Evolutionary conservation across 92 coral and sea anemone genomes (phyloP).

Genomic region (Phenganax marumi): DNA sequence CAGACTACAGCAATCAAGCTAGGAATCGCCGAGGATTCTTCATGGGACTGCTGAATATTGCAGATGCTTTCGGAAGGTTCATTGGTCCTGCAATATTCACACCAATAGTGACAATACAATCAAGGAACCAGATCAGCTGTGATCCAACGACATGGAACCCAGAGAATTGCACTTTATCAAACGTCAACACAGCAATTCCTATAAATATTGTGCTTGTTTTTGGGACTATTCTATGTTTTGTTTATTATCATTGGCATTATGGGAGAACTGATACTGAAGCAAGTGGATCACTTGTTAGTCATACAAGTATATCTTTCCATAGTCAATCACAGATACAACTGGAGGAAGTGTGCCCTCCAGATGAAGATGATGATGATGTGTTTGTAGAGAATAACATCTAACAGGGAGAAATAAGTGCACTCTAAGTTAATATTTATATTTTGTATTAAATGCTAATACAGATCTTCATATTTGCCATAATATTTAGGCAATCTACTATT

Average conservation of each 20-base stretch:
- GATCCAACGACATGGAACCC: constrained; percentile 50
- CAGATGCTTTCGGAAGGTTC: constrained; percentile 88
- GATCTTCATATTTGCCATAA: too few relatives aligned
- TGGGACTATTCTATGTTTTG: constrained; percentile 51
- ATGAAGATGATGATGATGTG: constrained; percentile 27
- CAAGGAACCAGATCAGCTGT: constrained; percentile 24
- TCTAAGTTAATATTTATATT: not conserved
- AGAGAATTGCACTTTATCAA: constrained; percentile 66
- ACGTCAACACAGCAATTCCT: constrained; percentile 70
- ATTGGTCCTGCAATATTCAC: constrained; percentile 78
- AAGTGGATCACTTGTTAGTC: constrained; percentile 43
- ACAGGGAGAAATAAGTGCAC: not conserved
- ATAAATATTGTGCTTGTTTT: constrained; percentile 61
- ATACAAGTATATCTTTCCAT: constrained; percentile 16
- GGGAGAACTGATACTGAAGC: constrained; percentile 69
- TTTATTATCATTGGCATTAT: constrained; percentile 73
- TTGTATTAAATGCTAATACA: too few relatives aligned
- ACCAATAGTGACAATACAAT: constrained; percentile 47
- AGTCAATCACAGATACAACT: constrained; percentile 36
- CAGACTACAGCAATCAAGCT: constrained; percentile 90
- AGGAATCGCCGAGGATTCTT: constrained; percentile 87
- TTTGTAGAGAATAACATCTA: not conserved
- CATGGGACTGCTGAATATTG: constrained; percentile 78
- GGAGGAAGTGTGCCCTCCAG: constrained; percentile 23
- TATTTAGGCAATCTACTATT: too few relatives aligned